Evolutionary conservation across 2,113 vertebrate genomes (phyloP).

Genomic region (Stegastes partitus): DNA sequence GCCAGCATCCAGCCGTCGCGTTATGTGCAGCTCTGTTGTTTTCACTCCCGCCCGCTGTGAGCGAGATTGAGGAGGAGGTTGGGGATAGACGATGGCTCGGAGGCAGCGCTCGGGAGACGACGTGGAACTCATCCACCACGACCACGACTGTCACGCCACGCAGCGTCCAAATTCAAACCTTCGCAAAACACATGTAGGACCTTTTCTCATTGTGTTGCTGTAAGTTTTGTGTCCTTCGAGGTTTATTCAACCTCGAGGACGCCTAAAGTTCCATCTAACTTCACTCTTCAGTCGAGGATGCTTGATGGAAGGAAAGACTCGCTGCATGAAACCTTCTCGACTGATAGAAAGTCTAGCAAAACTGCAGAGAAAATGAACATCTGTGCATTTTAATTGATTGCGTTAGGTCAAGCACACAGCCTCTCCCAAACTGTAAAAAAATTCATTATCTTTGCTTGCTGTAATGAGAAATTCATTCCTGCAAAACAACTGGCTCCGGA

Average conservation of each 20-base stretch:
- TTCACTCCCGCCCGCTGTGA: constrained; percentile 55
- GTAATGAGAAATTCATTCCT: constrained; percentile 18
- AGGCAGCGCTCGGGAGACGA: constrained; percentile 22
- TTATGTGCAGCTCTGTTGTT: constrained; percentile 31
- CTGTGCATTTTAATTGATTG: constrained; percentile 42
- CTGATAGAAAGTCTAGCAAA: background rate
- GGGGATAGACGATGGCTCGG: constrained; percentile 15
- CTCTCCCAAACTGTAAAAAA: constrained; percentile 26
- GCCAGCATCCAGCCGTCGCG: constrained; percentile 9
- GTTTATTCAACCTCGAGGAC: background rate
- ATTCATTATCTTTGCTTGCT: constrained; percentile 7
- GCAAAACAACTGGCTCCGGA: background rate
- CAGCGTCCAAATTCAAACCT: constrained; percentile 22
- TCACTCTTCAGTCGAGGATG: background rate
- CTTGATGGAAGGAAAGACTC: background rate
- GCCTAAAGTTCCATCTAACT: constrained; percentile 6
- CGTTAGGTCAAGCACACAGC: constrained; percentile 11
- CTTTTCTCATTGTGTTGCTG: background rate
- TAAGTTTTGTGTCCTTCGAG: constrained; percentile 8
- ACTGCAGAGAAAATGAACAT: constrained; percentile 35
- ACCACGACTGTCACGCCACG: background rate
- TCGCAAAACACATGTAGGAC: constrained; percentile 2
- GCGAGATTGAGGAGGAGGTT: constrained; percentile 52
- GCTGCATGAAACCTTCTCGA: background rate
- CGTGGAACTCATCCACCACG: background rate